Evolutionary conservation across 2,888 invertebrate genomes (phyloP).

Genomic region (Polymixis flavicincta): DNA sequence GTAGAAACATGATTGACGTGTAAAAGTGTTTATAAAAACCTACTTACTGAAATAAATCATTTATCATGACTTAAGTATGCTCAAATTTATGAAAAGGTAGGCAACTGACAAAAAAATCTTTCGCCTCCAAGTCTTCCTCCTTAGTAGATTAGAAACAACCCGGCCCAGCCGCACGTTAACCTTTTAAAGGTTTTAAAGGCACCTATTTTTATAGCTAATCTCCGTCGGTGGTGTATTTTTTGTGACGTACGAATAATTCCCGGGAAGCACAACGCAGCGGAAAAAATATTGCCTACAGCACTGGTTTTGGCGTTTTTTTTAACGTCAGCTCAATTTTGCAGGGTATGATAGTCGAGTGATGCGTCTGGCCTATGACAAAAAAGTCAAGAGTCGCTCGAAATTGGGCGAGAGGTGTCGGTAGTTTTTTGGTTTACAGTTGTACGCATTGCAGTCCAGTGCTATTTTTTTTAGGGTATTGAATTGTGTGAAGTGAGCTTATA

Average conservation of each 20-base stretch:
- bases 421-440: conserved; percentile 46
- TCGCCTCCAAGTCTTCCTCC: no score
- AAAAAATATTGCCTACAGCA: conserved; percentile 70
- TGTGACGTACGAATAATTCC: conserved; percentile 64
- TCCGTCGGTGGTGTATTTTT: conserved; percentile 47
- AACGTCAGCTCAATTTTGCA: conserved; percentile 69
- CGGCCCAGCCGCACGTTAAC: neutral
- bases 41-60: no score
- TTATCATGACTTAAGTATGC: neutral
- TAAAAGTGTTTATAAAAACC: no score
- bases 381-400: conserved; percentile 61
- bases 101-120: neutral
- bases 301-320: conserved; percentile 62
- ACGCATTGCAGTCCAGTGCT: conserved; percentile 22
- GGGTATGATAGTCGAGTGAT: conserved; percentile 69
- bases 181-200: conserved; percentile 36
- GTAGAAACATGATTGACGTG: no score
- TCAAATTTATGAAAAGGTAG: neutral
- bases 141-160: conserved; percentile 25
- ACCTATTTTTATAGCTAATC: conserved; percentile 52
- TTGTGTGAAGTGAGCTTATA: conserved; percentile 2
- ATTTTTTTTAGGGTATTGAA: conserved; percentile 29
- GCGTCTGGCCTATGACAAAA: conserved; percentile 69
- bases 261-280: conserved; percentile 62
- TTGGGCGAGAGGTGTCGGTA: conserved; percentile 51